Conservation (phyloP, 64 coral and sea anemone species). For the Stichodactyla mertensii region DNA sequence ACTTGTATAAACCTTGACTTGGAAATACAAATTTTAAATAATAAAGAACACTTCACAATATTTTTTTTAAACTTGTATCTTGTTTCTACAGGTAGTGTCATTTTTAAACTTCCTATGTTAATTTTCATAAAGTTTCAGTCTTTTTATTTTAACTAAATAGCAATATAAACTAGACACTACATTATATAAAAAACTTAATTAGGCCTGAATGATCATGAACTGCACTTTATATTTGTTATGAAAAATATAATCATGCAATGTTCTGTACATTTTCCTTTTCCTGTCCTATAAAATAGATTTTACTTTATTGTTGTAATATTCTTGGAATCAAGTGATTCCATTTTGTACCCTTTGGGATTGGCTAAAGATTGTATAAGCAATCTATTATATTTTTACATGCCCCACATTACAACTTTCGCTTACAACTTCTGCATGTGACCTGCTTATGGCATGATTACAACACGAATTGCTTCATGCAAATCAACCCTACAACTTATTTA, state of each 20-base stretch:
- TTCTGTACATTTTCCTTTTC: conserved; percentile 1
- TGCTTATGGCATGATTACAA: too few relatives aligned
- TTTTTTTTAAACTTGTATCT: background rate
- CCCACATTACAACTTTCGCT: too few relatives aligned
- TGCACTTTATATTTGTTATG: background rate
- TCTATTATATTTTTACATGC: too few relatives aligned
- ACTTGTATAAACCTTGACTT: too few relatives aligned
- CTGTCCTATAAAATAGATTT: background rate
- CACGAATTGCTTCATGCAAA: too few relatives aligned
- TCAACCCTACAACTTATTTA: too few relatives aligned
- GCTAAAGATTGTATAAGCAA: background rate
- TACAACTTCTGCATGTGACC: too few relatives aligned
- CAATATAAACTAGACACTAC: background rate
- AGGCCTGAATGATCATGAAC: too few relatives aligned
- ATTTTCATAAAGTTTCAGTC: background rate
- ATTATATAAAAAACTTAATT: background rate
- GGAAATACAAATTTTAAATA: too few relatives aligned
- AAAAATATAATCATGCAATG: background rate
- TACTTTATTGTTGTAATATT: background rate
- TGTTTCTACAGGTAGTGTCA: background rate
- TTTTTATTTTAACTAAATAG: background rate
- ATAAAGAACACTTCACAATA: too few relatives aligned
- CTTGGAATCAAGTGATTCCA: background rate
- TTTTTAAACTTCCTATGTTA: background rate
- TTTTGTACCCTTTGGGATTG: background rate